phyloP scores from a whole-genome alignment of 2,797 vertebrate species.

The Micropoecilia bifurca region DNA sequence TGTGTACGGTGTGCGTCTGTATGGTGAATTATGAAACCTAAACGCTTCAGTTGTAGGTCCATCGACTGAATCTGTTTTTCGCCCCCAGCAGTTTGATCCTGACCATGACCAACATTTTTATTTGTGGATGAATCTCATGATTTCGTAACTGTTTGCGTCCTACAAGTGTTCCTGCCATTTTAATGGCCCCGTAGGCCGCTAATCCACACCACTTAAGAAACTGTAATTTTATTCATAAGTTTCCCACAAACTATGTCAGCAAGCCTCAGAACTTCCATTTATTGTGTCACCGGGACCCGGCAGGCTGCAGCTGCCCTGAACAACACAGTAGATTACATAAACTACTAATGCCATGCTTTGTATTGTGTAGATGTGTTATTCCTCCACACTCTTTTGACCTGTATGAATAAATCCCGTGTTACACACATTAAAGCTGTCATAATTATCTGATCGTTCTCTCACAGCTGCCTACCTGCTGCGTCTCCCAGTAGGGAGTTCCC shows the following conservation, averaged over 20 bases:
- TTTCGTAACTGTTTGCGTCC: conserved; percentile 9
- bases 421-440: not conserved
- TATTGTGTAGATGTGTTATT: conserved; percentile 1
- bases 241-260: conserved; percentile 3
- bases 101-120: conserved; percentile 12
- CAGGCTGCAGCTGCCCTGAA: conserved; percentile 31
- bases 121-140: conserved; percentile 14
- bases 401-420: not conserved
- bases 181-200: not conserved
- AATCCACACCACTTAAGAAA: not conserved
- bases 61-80: not conserved
- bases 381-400: not conserved
- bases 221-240: conserved; percentile 20
- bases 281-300: conserved; percentile 10
- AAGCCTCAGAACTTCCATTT: conserved; percentile 9
- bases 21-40: not conserved
- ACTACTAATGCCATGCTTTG: conserved; percentile 1
- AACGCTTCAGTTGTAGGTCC: not conserved
- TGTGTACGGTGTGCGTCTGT: not conserved
- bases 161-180: not conserved
- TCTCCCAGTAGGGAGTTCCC: conserved; percentile 47
- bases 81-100: not conserved
- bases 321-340: conserved; percentile 13
- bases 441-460: conserved; percentile 15
- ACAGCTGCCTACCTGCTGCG: conserved; percentile 27